Evolutionary conservation across 2,888 invertebrate genomes (phyloP), one percentile per base, ranked within the genome.

Genomic region (Troides aeacus): DNA sequence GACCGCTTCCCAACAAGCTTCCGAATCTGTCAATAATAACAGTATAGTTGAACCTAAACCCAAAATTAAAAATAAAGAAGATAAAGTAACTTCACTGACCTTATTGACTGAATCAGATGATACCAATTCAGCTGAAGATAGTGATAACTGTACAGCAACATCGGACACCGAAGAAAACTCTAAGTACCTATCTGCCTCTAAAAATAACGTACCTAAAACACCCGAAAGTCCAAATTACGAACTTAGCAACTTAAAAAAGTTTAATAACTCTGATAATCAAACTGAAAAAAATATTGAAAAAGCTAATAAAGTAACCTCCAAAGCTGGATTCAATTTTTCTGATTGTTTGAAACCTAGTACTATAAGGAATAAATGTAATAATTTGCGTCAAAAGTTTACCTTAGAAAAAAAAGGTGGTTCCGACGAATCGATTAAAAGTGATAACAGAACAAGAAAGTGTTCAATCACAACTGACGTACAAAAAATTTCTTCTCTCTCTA

Each of bases 281-380:
- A 23, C 10, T 7, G 15, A 58, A 12, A 58, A 10, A 21, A 58
- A 10, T 15, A 58, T 1, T 10, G 57, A 58, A 23, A 58, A 23
- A 23, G 57, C 23, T 58, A 58, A 58, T 23, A 23, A 23, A 7
- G 23, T 36, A 18, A 60, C 5, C 1, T 60, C 68, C 0, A 68
- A 64, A 60, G 60, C 60, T 23, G 65, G 46, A 50, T 61, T 46
- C 21, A 39, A 24, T 39, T 60, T 50, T 18, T 30, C 53, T 0
- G 63, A 68, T 6, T 64, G 23, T 39, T 64, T 53, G n/a, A 68
- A 64, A 53, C 42, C 57, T 15, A 66, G 69, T 59, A 59, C 21
- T 50, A 59, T 70, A 62, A 70, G 62, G 36, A 66, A 66, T 69
- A 62, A 46, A n/a, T 58, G 30, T 62, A 39, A 62, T 4, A 70